These are phyloP conservation scores for Pteronura brasiliensis DNA, from an alignment of 2,113 vertebrate species.

Conservation along the genomic window DNA sequence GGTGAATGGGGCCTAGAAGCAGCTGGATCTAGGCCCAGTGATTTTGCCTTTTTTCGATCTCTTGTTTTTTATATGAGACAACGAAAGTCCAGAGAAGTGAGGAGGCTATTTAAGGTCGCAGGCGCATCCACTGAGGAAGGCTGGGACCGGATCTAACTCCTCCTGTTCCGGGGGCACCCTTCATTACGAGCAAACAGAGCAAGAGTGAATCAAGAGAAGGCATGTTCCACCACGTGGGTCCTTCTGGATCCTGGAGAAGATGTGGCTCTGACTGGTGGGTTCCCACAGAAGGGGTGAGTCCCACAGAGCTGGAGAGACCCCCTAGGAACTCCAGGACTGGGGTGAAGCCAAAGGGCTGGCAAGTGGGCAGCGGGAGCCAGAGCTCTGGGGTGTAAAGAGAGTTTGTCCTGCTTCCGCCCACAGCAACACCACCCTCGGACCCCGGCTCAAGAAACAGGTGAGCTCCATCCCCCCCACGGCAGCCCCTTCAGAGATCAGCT, in stretches of 20 bases:
- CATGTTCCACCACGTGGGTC: background rate
- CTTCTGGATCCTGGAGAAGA: background rate
- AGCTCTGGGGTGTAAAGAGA: background rate
- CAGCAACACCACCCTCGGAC: too few relatives aligned
- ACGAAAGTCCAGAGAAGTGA: background rate
- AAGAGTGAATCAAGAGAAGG: background rate
- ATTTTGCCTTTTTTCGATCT: background rate
- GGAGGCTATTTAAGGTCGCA: constrained; percentile 45
- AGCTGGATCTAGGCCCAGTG: background rate
- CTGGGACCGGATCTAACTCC: background rate
- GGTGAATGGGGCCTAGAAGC: background rate
- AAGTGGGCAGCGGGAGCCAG: background rate
- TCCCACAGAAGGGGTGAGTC: background rate
- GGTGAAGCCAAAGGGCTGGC: background rate
- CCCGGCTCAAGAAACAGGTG: background rate
- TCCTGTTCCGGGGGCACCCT: background rate
- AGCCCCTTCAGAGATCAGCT: background rate
- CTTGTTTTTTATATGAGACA: background rate
- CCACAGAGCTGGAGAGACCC: background rate
- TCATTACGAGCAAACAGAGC: constrained; percentile 1
- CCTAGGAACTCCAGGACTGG: background rate
- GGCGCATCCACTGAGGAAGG: background rate
- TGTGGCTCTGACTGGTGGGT: background rate
- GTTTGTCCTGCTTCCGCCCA: fast-evolving
- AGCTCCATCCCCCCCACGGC: background rate